phyloP scores from a whole-genome alignment of 1,140 invertebrate genomes.

The Ceratina japonica region DNA sequence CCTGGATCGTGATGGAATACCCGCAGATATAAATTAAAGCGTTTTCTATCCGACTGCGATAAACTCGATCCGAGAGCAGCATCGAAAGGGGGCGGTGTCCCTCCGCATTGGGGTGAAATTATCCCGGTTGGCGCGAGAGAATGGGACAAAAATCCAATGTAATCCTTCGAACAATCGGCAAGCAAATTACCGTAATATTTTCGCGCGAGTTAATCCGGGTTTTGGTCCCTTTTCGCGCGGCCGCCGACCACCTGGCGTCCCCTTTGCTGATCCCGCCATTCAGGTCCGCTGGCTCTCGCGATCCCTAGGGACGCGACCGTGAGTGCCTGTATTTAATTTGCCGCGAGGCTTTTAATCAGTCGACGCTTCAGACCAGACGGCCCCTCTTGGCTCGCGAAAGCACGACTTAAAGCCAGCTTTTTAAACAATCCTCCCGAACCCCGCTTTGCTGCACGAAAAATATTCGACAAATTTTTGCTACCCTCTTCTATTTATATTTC shows the following conservation, averaged over 20 bases:
- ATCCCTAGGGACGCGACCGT: not conserved
- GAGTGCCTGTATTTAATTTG: slow-evolving; percentile 66
- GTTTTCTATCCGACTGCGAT: not conserved
- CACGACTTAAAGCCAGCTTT: slow-evolving; percentile 60
- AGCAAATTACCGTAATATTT: slow-evolving; percentile 50
- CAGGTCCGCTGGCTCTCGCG: slow-evolving; percentile 24
- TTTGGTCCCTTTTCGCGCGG: not conserved
- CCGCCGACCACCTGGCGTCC: slow-evolving; percentile 8
- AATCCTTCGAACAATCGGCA: slow-evolving; percentile 42
- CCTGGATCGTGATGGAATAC: too few species aligned
- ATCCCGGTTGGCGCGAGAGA: not conserved
- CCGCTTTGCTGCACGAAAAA: too few species aligned
- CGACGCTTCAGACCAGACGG: slow-evolving; percentile 59
- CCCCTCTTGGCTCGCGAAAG: slow-evolving; percentile 17
- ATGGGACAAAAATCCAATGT: not conserved
- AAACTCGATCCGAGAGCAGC: slow-evolving; percentile 1
- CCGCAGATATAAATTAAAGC: not conserved
- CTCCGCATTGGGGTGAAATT: not conserved
- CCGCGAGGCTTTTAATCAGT: slow-evolving; percentile 67
- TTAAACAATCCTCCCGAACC: slow-evolving; percentile 24
- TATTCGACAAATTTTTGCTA: too few species aligned
- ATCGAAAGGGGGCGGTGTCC: not conserved
- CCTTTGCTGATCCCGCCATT: slow-evolving; percentile 18
- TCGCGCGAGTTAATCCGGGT: slow-evolving; percentile 37
- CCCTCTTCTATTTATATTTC: too few species aligned